Conservation (phyloP, 1,140 invertebrate genomes). For the Sminthurides bifidus region DNA sequence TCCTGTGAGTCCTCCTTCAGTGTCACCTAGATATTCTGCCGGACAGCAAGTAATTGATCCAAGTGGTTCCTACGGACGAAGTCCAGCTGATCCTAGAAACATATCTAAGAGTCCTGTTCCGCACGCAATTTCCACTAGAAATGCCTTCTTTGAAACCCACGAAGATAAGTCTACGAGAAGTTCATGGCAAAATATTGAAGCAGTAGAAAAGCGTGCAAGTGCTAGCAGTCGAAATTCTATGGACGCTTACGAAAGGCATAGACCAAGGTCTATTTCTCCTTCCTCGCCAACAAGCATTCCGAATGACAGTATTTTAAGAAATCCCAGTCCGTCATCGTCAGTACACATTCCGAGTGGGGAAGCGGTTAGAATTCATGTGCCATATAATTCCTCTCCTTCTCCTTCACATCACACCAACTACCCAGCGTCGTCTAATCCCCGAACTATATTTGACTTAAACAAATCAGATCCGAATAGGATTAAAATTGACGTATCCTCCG, state of each 20-base stretch:
- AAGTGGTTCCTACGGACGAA: too few species aligned
- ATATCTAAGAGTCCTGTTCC: not conserved
- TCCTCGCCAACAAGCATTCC: not conserved
- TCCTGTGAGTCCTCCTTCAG: too few species aligned
- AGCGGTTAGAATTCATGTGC: conserved; percentile 29
- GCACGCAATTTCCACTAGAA: not conserved
- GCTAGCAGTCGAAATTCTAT: not conserved
- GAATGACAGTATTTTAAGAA: not conserved
- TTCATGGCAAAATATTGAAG: too few species aligned
- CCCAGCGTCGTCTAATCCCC: not conserved
- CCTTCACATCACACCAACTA: not conserved
- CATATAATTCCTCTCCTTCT: conserved; percentile 18
- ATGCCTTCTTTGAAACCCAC: too few species aligned
- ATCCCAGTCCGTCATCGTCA: not conserved
- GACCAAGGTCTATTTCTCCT: not conserved
- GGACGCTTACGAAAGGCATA: not conserved
- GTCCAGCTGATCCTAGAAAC: too few species aligned
- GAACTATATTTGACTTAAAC: conserved; percentile 20
- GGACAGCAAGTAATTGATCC: too few species aligned
- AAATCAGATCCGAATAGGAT: conserved; percentile 28
- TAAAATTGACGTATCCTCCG: conserved; percentile 24
- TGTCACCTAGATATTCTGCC: too few species aligned
- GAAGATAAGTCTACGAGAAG: too few species aligned
- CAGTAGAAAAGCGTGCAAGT: too few species aligned
- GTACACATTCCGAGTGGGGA: conserved; percentile 17